phyloP scores from a whole-genome alignment of 92 coral and sea anemone species.

The Pocillopora grandis region DNA sequence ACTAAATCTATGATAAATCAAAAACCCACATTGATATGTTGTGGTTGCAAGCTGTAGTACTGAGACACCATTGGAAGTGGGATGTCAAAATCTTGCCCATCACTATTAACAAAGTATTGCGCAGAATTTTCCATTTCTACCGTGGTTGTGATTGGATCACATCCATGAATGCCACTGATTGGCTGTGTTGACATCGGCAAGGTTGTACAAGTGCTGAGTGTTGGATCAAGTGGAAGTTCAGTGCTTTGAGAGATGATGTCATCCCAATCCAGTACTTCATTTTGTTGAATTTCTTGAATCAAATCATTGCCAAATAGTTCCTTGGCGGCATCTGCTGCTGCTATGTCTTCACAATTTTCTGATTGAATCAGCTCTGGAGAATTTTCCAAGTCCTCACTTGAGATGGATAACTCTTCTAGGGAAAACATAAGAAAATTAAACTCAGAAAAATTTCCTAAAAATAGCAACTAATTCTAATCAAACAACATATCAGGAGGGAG shows the following conservation, averaged over 20 bases:
- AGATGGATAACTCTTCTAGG: conserved; percentile 84
- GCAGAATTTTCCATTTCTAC: conserved; percentile 95
- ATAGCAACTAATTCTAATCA: neutral
- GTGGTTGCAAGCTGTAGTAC: conserved; percentile 76
- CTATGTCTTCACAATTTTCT: conserved; percentile 73
- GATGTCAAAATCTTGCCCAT: conserved; percentile 76
- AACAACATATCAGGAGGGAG: no score
- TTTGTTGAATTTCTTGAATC: conserved; percentile 94
- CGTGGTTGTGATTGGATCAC: conserved; percentile 82
- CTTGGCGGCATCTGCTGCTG: conserved; percentile 99
- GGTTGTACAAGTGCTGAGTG: conserved; percentile 68
- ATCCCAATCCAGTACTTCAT: conserved; percentile 97
- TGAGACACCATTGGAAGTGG: conserved; percentile 59
- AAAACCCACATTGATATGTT: conserved; percentile 77
- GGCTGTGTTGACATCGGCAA: conserved; percentile 53
- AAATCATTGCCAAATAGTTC: conserved; percentile 97
- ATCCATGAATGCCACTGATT: conserved; percentile 55
- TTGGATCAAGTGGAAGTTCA: conserved; percentile 81
- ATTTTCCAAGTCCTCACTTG: conserved; percentile 83
- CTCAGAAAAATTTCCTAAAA: neutral
- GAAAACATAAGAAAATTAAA: neutral
- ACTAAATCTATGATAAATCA: conserved; percentile 46
- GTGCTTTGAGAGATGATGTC: conserved; percentile 95
- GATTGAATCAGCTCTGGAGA: conserved; percentile 51
- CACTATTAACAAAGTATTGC: conserved; percentile 82